Evolutionary conservation across 2,888 invertebrate species (phyloP), one percentile per base, ranked within the genome.

Genomic region (Spodoptera littoralis): DNA sequence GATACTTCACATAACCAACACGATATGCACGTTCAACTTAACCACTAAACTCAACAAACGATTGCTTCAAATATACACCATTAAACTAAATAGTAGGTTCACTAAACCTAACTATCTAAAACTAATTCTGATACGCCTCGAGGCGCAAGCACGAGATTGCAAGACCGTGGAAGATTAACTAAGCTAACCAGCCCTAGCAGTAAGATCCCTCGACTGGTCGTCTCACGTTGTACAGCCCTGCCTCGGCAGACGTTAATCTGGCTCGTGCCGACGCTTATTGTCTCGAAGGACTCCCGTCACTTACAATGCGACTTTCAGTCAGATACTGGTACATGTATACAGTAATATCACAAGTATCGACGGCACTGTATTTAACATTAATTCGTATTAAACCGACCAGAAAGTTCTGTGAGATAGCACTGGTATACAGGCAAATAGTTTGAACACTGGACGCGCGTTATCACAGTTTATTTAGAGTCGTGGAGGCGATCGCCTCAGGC

Each of bases 361-460:
- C 91, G 91, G 90, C 90, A 90, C 89, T 88, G 86, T 78, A 82
- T 74, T 77, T 75, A 76, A 77, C 60, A 83, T 77, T 84, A 85
- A 86, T 86, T 86, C 82, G 81, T 87, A 83, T 82, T 73, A 79
- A 80, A 81, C 79, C 81, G 84, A 84, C 80, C 84, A 82, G 83
- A 85, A 76, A 80, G 76, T 81, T 81, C 78, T 75, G 76, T 69
- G 75, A 77, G 71, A 76, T 76, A 82, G 82, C 83, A 86, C 84
- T 80, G 76, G 79, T 78, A 70, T 71, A 84, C 77, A 84, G 84
- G 81, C 86, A 80, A 84, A 83, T 82, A 77, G 83, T 87, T 85
- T 89, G 87, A 90, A 90, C 92, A 93, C 92, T 94, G 93, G 92
- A 93, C 93, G 91, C 88, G 89, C 84, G 81, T 88, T 94, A 94